Conservation (phyloP, 2,797 vertebrate genomes). For the Catostomus latipinnis region DNA sequence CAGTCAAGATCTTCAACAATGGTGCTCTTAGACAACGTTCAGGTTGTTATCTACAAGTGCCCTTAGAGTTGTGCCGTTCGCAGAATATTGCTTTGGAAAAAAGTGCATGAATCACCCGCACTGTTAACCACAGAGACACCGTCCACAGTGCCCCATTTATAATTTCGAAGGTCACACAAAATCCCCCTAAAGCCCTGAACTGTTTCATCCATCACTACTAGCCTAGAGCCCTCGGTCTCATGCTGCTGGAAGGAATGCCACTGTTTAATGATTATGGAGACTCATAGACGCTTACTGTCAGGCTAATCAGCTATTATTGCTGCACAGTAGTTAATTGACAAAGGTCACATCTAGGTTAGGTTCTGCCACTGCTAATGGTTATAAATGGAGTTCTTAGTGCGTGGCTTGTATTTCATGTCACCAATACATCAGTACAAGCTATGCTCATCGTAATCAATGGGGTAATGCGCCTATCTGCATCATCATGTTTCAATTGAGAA, state of each 20-base stretch:
- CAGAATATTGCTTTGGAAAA: slow-evolving; percentile 53
- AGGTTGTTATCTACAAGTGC: slow-evolving; percentile 63
- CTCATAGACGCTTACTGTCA: slow-evolving; percentile 59
- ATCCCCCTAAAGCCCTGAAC: slow-evolving; percentile 53
- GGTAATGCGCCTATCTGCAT: neutral
- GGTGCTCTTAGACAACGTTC: slow-evolving; percentile 51
- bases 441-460: slow-evolving; percentile 19
- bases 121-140: slow-evolving; percentile 52
- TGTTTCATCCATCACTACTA: slow-evolving; percentile 57
- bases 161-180: slow-evolving; percentile 50
- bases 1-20: slow-evolving; percentile 48
- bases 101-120: slow-evolving; percentile 54
- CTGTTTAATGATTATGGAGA: slow-evolving; percentile 57
- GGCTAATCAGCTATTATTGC: slow-evolving; percentile 57
- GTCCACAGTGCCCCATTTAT: slow-evolving; percentile 39
- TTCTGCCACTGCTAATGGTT: slow-evolving; percentile 39
- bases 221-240: slow-evolving; percentile 42
- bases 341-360: slow-evolving; percentile 54
- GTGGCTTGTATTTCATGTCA: slow-evolving; percentile 32
- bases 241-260: slow-evolving; percentile 52
- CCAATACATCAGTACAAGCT: slow-evolving; percentile 27
- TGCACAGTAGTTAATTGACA: slow-evolving; percentile 56
- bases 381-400: slow-evolving; percentile 38
- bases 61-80: slow-evolving; percentile 51
- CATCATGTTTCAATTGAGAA: neutral